Base-by-base conservation (phyloP, 2,888 invertebrate genomes). In the Perizoma affinitatum region DNA sequence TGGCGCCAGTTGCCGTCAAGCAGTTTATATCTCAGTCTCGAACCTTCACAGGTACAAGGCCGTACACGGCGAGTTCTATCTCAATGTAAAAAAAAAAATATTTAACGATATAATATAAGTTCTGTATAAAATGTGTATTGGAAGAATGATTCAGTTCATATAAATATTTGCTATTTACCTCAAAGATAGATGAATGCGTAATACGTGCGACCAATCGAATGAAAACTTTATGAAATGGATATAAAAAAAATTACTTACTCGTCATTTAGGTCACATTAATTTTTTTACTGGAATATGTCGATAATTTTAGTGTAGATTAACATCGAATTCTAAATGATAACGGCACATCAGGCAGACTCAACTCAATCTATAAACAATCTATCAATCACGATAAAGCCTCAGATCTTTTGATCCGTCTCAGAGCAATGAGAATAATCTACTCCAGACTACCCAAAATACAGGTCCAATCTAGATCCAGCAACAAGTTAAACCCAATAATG, bases 11-110 rank as follows among this genome's bases (percentile, higher is more conserved):
- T 48, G 35, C 6, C 46, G n/a, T 33, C 35, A 10, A 53, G 53
- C 38, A n/a, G n/a, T n/a, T n/a, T n/a, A n/a, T 6, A 45, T 56
- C 44, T 61, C 51, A 38, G 10, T 56, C 56, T 61, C 45, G 10
- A 45, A 53, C 56, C 61, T 61, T 46, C 56, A 45, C 36, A 11
- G 36, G 9, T 45, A 53, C 48, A 61, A 61, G 61, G 56, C 41
- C 43, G 45, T 45, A n/a, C 34, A 49, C n/a, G 43, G 47, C 45
- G 48, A 22, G 40, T 50, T 43, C 43, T 52, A 48, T 42, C 49
- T 42, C 38, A 38, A 54, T 50, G 49, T 51, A 22, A 56, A 10
- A 50, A 35, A 6, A 22, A 38, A 36, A 49, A 52, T 34, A 42
- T 34, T 51, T 6, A 40, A 33, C 38, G 7, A 11, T 6, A 48